Evolutionary conservation across 2,888 invertebrate species (phyloP).

Genomic region (Scelioninae gen. 2): DNA sequence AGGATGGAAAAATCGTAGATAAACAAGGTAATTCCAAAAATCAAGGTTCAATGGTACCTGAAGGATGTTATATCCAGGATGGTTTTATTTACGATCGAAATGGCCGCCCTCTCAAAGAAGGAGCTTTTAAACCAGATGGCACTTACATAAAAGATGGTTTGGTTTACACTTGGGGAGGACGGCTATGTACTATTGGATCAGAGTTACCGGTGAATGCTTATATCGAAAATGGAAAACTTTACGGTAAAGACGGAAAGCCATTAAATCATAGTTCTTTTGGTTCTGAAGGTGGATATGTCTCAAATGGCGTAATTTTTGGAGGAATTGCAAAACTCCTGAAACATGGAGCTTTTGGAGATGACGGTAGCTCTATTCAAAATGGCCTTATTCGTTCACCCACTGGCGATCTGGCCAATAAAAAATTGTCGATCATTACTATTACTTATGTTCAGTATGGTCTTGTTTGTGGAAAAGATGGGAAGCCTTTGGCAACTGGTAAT

Average conservation of each 20-base stretch:
- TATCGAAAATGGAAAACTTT: constrained; percentile 69
- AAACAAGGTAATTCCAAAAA: constrained; percentile 67
- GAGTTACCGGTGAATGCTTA: constrained; percentile 68
- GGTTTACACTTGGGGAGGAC: constrained; percentile 72
- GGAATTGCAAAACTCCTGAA: constrained; percentile 68
- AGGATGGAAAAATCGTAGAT: constrained; percentile 71
- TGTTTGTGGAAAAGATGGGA: constrained; percentile 69
- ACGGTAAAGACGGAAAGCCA: constrained; percentile 69
- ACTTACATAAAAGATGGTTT: constrained; percentile 72
- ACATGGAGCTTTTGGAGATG: constrained; percentile 69
- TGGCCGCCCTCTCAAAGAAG: constrained; percentile 68
- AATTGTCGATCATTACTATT: constrained; percentile 65
- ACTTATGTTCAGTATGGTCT: constrained; percentile 70
- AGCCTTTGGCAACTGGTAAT: constrained; percentile 67
- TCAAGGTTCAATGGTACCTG: constrained; percentile 69
- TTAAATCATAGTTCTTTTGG: constrained; percentile 72
- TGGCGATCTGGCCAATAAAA: constrained; percentile 68
- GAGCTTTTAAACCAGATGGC: constrained; percentile 71
- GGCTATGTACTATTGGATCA: constrained; percentile 69
- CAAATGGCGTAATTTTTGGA: constrained; percentile 70
- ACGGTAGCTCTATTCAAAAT: constrained; percentile 70
- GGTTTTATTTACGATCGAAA: constrained; percentile 70
- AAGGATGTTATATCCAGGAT: constrained; percentile 71
- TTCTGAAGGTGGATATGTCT: constrained; percentile 68
- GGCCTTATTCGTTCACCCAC: constrained; percentile 67